These are phyloP conservation scores for Triplophysa tibetana DNA, from an alignment of 2,113 vertebrate genomes.

Conservation along the genomic window DNA sequence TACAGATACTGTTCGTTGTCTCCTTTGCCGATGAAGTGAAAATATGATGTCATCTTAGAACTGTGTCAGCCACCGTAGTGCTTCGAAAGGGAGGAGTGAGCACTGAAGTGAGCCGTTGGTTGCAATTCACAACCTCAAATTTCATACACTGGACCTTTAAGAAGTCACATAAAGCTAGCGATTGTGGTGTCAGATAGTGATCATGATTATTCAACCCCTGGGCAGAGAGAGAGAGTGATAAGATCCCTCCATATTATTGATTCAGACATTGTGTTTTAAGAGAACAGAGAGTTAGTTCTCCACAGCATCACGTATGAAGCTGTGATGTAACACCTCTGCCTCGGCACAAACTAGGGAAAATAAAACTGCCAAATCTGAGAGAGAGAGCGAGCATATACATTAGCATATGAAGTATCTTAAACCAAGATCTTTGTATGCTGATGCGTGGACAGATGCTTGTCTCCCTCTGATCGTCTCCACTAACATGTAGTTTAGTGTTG, in stretches of 20 bases:
- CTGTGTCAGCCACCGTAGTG: too few species aligned
- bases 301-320: not conserved
- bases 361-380: too few species aligned
- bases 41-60: too few species aligned
- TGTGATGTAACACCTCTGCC: constrained; percentile 28
- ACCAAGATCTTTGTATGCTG: not conserved
- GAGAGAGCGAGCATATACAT: too few species aligned
- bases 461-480: not conserved
- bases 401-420: too few species aligned
- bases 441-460: constrained; percentile 9
- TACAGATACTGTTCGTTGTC: too few species aligned
- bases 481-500: not conserved
- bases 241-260: not conserved
- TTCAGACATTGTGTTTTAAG: not conserved
- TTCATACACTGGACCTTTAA: too few species aligned
- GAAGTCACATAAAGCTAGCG: not conserved
- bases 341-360: too few species aligned
- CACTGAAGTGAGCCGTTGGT: too few species aligned
- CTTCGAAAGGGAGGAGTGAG: too few species aligned
- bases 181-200: constrained; percentile 2
- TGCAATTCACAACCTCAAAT: too few species aligned
- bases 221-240: not conserved
- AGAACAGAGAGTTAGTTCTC: constrained; percentile 18
- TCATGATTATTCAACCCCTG: not conserved
- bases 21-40: too few species aligned